Conservation (phyloP, 2,888 invertebrate species). For the Ecdyonurus torrentis region DNA sequence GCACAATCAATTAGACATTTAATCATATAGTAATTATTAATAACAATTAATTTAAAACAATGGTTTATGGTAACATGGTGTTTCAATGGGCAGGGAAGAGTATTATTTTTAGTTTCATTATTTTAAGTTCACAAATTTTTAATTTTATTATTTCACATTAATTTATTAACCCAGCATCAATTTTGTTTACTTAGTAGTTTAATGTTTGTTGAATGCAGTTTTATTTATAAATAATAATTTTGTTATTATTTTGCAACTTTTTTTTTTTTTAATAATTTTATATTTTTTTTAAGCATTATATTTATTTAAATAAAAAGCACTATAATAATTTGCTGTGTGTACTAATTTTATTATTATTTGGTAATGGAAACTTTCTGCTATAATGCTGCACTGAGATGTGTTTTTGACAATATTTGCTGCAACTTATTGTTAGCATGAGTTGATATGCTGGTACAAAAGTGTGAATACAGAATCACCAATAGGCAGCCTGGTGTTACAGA, state of each 20-base stretch:
- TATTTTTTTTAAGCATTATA: no score
- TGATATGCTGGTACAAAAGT: no score
- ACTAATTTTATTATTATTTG: no score
- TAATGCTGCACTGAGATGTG: background rate
- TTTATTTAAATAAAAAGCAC: no score
- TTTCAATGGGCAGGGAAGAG: background rate
- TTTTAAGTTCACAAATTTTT: background rate
- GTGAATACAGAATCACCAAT: background rate
- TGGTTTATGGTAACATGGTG: background rate
- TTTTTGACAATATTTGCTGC: background rate
- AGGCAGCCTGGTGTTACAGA: conserved; percentile 38
- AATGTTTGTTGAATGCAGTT: background rate
- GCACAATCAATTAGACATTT: no score
- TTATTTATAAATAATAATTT: no score
- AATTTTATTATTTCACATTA: background rate
- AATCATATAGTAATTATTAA: no score
- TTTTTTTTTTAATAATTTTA: no score
- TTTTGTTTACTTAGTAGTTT: no score
- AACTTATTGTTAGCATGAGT: conserved; percentile 12
- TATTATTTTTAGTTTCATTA: background rate
- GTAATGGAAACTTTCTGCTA: no score
- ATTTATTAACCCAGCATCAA: background rate
- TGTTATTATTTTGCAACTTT: no score
- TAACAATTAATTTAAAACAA: background rate
- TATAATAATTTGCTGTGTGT: no score